These are phyloP conservation scores for Plecotus auritus DNA, from an alignment of 2,113 vertebrate genomes.

Conservation along the genomic window DNA sequence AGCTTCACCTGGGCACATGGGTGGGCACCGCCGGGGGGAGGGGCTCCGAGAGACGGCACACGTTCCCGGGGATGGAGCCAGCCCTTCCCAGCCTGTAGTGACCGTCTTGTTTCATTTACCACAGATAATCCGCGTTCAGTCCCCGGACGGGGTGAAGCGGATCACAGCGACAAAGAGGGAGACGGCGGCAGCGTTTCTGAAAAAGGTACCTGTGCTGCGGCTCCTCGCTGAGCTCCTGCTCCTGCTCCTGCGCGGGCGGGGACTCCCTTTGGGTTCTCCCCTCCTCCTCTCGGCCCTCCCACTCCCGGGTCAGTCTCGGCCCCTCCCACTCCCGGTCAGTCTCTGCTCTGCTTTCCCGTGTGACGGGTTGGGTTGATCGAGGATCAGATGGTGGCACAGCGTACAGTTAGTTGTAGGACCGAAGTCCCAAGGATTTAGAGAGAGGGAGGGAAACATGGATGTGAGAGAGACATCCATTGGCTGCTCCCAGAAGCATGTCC, in stretches of 20 bases:
- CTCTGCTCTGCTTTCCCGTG: not conserved
- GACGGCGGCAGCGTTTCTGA: slow-evolving; percentile 91
- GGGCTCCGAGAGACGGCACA: not conserved
- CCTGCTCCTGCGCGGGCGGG: rapidly evolving
- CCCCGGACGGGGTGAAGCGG: slow-evolving; percentile 95
- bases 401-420: not conserved
- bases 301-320: not conserved
- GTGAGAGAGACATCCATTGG: too few species aligned
- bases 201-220: slow-evolving; percentile 92
- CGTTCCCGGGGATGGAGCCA: too few species aligned
- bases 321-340: rapidly evolving
- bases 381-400: not conserved
- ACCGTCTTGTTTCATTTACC: not conserved
- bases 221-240: too few species aligned
- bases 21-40: not conserved
- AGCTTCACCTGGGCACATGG: not conserved
- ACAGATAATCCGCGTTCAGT: slow-evolving; percentile 95
- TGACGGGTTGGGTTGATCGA: not conserved
- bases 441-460: too few species aligned
- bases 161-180: slow-evolving; percentile 92
- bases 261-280: too few species aligned
- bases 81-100: not conserved
- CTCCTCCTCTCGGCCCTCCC: not conserved
- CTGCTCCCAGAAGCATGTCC: too few species aligned
- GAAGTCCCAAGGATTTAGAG: not conserved